Conservation (phyloP, 2,888 invertebrate species). For the Prionchulus punctatus region DNA sequence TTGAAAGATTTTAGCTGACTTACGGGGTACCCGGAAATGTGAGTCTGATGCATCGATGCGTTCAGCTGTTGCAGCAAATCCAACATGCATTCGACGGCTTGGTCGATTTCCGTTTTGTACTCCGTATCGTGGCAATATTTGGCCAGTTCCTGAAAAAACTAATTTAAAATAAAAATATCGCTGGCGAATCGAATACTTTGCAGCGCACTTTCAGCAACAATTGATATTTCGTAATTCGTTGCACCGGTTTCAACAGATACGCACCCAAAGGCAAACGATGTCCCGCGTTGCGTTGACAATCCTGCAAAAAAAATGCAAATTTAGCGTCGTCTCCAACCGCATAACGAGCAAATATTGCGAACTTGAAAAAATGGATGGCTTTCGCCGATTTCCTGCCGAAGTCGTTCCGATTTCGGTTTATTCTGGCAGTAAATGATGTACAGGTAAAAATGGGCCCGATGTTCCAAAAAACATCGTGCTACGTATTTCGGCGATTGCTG, state of each 20-base stretch:
- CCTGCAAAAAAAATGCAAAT: conserved; percentile 70
- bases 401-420: conserved; percentile 73
- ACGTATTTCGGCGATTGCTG: conserved; percentile 11
- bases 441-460: conserved; percentile 41
- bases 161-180: not conserved
- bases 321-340: not conserved
- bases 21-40: conserved; percentile 83
- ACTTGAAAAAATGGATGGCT: conserved; percentile 36
- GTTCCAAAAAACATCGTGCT: conserved; percentile 17
- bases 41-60: conserved; percentile 94
- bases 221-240: conserved; percentile 85
- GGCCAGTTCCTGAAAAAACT: conserved; percentile 48
- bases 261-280: conserved; percentile 89
- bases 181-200: too few relatives aligned
- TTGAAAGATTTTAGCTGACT: too few relatives aligned
- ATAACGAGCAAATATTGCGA: conserved; percentile 1
- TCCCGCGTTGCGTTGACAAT: conserved; percentile 74
- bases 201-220: conserved; percentile 57
- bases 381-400: conserved; percentile 57
- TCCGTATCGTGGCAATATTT: conserved; percentile 67
- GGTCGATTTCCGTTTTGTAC: conserved; percentile 56
- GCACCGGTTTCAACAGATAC: conserved; percentile 81
- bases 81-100: conserved; percentile 84
- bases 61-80: conserved; percentile 87
- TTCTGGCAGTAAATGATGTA: conserved; percentile 96